phyloP scores from a whole-genome alignment of 2,113 vertebrate genomes.

The Chionomys nivalis region DNA sequence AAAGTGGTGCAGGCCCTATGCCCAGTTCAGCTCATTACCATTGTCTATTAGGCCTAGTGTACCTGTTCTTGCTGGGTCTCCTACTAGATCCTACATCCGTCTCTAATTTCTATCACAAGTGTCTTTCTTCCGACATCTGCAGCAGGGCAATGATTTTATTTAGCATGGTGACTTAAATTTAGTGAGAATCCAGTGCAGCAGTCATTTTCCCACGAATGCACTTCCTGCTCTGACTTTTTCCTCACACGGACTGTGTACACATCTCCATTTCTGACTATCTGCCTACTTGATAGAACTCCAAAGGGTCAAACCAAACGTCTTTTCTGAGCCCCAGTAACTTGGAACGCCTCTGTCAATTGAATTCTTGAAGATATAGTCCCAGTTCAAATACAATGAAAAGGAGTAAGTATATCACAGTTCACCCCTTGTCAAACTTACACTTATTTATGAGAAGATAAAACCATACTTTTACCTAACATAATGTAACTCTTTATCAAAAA shows the following conservation, averaged over 20 bases:
- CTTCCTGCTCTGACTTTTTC: neutral
- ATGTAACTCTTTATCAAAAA: neutral
- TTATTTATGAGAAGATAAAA: neutral
- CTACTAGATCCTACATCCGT: neutral
- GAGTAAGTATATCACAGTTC: neutral
- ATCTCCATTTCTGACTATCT: neutral
- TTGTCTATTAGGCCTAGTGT: too few species aligned
- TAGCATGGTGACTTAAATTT: neutral
- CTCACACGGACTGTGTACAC: neutral
- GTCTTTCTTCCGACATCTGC: neutral
- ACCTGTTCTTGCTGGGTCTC: fast-evolving
- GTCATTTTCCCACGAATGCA: neutral
- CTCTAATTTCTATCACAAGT: neutral
- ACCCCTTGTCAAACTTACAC: neutral
- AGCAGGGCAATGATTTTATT: neutral
- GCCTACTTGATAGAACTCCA: too few species aligned
- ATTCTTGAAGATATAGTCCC: neutral
- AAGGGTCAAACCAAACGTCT: too few species aligned
- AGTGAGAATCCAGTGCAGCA: neutral
- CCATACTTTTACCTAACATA: neutral
- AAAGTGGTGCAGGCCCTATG: neutral
- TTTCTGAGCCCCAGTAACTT: neutral
- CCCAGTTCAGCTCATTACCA: fast-evolving
- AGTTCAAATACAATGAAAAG: neutral
- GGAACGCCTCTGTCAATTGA: neutral